These are phyloP conservation scores for Cheilosia variabilis DNA, from an alignment of 2,888 invertebrate species.

Conservation along the genomic window DNA sequence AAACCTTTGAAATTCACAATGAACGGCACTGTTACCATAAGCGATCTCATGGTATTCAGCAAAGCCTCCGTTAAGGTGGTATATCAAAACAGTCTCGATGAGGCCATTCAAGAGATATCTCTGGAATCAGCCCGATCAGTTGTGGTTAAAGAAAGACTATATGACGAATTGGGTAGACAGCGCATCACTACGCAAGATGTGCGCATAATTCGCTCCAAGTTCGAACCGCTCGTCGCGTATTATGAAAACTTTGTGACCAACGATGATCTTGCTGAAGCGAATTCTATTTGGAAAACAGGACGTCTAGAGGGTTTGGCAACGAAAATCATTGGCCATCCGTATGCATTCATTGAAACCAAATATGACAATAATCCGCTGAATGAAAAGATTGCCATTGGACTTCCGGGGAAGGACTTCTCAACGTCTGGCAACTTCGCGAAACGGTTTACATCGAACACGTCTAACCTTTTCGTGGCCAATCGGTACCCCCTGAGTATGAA, in stretches of 20 bases:
- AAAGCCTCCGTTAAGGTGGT: conserved; percentile 10
- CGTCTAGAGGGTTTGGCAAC: conserved; percentile 20
- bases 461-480: conserved; percentile 9
- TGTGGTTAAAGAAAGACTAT: conserved; percentile 42
- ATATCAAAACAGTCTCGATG: conserved; percentile 36
- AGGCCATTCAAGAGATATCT: conserved; percentile 29
- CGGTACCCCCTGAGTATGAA: conserved; percentile 25
- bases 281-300: conserved; percentile 48
- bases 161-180: conserved; percentile 51
- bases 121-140: conserved; percentile 25
- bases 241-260: conserved; percentile 31
- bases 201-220: conserved; percentile 2
- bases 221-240: conserved; percentile 6
- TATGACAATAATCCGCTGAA: conserved; percentile 42
- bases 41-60: conserved; percentile 39
- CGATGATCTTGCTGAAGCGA: neutral
- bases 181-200: conserved; percentile 36
- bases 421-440: conserved; percentile 23
- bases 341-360: conserved; percentile 20
- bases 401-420: conserved; percentile 52
- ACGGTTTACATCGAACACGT: conserved; percentile 20
- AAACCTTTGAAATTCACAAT: conserved; percentile 21
- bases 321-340: conserved; percentile 21
- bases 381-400: conserved; percentile 12
- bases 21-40: neutral